phyloP scores from a whole-genome alignment of 2,113 vertebrate genomes.

The Megaleporinus macrocephalus region DNA sequence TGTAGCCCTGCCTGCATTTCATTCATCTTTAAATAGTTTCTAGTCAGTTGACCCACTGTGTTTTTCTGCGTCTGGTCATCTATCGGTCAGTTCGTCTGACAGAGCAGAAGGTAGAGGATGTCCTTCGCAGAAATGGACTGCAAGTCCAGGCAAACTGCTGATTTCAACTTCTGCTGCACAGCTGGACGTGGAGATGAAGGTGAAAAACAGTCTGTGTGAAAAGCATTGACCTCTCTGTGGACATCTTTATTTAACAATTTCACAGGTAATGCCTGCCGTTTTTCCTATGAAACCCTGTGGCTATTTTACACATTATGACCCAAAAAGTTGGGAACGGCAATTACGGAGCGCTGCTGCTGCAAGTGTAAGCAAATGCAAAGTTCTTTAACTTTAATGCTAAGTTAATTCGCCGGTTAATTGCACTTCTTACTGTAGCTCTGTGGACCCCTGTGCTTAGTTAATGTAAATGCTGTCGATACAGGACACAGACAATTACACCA shows the following conservation, averaged over 20 bases:
- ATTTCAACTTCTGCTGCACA: neutral
- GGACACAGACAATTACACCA: constrained; percentile 40
- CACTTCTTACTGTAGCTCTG: constrained; percentile 13
- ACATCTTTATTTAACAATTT: neutral
- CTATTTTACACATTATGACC: neutral
- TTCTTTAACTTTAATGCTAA: neutral
- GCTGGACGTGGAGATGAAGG: neutral
- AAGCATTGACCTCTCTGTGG: neutral
- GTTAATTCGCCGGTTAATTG: constrained; percentile 39
- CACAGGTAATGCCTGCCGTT: neutral
- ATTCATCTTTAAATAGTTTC: neutral
- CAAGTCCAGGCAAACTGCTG: neutral
- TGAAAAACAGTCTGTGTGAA: neutral
- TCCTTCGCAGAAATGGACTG: neutral
- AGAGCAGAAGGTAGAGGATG: neutral
- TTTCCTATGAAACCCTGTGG: neutral
- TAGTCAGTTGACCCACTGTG: neutral
- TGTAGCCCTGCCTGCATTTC: neutral
- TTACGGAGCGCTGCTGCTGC: neutral
- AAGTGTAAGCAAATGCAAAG: constrained; percentile 5
- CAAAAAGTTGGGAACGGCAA: neutral
- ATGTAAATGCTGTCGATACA: constrained; percentile 33
- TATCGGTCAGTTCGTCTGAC: neutral
- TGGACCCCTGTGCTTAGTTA: constrained; percentile 15
- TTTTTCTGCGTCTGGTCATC: neutral